Conservation (phyloP, 2,888 invertebrate genomes). For the Amitus sp. region DNA sequence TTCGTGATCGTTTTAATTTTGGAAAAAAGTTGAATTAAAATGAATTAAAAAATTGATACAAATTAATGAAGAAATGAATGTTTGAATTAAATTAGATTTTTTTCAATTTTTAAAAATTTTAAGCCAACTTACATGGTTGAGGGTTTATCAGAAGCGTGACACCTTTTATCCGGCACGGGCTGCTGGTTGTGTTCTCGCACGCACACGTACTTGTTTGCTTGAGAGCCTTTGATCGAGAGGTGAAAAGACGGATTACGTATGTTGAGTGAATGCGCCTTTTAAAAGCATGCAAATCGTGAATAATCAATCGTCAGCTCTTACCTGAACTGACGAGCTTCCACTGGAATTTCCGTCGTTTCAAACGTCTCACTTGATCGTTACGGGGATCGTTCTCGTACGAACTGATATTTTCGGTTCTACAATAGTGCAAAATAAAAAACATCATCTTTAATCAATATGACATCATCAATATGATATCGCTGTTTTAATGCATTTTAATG, state of each 20-base stretch:
- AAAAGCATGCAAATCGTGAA: constrained; percentile 10
- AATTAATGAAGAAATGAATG: too few species aligned
- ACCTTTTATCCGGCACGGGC: constrained; percentile 73
- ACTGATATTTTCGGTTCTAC: constrained; percentile 12
- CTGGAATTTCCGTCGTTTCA: constrained; percentile 69
- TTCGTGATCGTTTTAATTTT: too few species aligned
- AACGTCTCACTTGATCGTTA: constrained; percentile 41
- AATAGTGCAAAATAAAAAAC: not conserved
- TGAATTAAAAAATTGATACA: not conserved
- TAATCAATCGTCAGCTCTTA: constrained; percentile 46
- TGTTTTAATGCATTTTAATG: too few species aligned
- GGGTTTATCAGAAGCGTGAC: constrained; percentile 71
- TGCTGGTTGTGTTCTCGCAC: constrained; percentile 76
- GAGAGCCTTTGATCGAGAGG: constrained; percentile 68
- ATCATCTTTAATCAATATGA: too few species aligned
- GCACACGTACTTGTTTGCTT: constrained; percentile 77
- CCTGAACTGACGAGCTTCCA: constrained; percentile 87
- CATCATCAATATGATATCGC: too few species aligned
- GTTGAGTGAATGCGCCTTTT: constrained; percentile 8
- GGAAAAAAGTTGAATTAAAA: too few species aligned
- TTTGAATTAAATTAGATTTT: too few species aligned
- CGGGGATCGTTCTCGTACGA: constrained; percentile 9
- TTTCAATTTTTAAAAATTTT: too few species aligned
- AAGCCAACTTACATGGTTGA: constrained; percentile 83
- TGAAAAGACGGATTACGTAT: constrained; percentile 9